Percentiles rank a stretch among this genome's conserved stretches.
Conservation (phyloP, 2,113 vertebrate genomes). For the Pelmatolapia mariae region DNA sequence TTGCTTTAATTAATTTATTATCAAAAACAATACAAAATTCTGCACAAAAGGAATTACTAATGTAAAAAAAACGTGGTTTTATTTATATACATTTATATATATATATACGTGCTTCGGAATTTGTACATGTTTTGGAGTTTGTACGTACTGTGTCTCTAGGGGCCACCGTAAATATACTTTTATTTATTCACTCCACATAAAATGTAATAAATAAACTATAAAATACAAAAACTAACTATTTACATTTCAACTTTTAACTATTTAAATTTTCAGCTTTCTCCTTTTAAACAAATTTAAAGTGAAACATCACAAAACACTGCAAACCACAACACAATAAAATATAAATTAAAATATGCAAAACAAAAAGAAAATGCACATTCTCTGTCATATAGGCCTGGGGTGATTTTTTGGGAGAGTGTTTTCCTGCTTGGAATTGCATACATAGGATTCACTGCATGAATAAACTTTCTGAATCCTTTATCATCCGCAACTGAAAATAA, state of each 20-base stretch:
- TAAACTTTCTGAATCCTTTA: not conserved
- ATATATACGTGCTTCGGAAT: not conserved
- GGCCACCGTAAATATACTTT: not conserved
- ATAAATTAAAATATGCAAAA: not conserved
- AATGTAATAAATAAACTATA: not conserved
- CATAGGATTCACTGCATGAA: not conserved
- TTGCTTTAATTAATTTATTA: not conserved
- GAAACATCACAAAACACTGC: not conserved
- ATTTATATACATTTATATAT: not conserved
- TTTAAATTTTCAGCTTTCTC: not conserved
- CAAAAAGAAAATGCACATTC: not conserved
- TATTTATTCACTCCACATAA: not conserved
- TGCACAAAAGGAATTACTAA: not conserved
- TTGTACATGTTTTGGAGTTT: not conserved
- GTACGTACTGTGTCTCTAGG: not conserved
- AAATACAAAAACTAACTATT: not conserved
- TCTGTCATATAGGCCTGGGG: not conserved
- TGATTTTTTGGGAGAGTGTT: not conserved
- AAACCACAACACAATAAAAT: not conserved
- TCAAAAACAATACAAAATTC: not conserved
- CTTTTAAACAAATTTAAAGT: not conserved
- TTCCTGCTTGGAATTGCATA: not conserved
- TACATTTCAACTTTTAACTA: not conserved
- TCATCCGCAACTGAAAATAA: rapidly evolving
- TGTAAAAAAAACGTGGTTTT: not conserved